Evolutionary conservation across 1,140 invertebrate genomes (phyloP).

Genomic region (Theocolax elegans): DNA sequence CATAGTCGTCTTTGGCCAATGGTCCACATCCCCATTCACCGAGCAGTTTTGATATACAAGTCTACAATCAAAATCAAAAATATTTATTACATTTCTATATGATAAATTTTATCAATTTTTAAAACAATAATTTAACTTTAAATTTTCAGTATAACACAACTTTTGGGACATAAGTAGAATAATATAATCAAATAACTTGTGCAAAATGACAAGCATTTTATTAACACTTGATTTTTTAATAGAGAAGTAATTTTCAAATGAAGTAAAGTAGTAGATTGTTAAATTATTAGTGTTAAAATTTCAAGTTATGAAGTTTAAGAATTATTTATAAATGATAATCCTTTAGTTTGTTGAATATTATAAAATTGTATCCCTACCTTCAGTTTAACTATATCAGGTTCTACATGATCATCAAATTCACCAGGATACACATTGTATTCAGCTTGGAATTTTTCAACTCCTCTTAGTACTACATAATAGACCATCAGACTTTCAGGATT

Average conservation of each 20-base stretch:
- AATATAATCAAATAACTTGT: neutral
- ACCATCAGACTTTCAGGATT: slow-evolving; percentile 87
- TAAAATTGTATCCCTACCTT: slow-evolving; percentile 76
- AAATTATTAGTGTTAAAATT: no score
- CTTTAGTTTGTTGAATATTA: no score
- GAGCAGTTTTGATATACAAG: slow-evolving; percentile 82
- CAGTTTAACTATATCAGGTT: slow-evolving; percentile 88
- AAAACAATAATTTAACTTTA: slow-evolving; percentile 27
- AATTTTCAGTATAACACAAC: no score
- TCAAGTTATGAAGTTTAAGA: no score
- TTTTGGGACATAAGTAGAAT: slow-evolving; percentile 10
- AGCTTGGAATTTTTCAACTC: slow-evolving; percentile 88
- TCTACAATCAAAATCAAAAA: slow-evolving; percentile 59
- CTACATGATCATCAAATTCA: slow-evolving; percentile 86
- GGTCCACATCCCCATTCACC: slow-evolving; percentile 86
- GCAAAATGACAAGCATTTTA: neutral
- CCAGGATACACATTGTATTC: slow-evolving; percentile 93
- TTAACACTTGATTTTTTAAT: no score
- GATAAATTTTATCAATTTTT: neutral
- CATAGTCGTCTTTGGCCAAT: slow-evolving; percentile 89
- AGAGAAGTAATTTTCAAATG: no score
- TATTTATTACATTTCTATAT: slow-evolving; percentile 10
- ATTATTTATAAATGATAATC: no score
- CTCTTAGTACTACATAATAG: slow-evolving; percentile 91
- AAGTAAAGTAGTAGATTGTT: no score